A percentile compares a stretch with the other conserved stretches of the same genome.
phyloP scores from a whole-genome alignment of 2,888 invertebrate genomes.

The Congeria kusceri region DNA sequence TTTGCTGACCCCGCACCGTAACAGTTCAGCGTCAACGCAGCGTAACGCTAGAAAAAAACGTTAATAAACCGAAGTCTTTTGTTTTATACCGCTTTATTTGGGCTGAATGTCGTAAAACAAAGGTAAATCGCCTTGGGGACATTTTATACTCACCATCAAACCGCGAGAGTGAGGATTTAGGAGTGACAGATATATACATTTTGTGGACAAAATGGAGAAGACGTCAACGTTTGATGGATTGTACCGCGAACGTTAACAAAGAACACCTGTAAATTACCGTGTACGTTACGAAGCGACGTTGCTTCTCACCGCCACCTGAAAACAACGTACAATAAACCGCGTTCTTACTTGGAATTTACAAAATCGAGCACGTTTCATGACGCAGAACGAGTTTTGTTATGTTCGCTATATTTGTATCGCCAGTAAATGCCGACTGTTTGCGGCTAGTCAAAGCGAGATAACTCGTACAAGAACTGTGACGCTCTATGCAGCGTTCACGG shows the following conservation, averaged over 20 bases:
- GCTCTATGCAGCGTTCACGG: background rate
- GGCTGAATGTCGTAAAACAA: slow-evolving; percentile 41
- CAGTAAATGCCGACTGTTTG: too few relatives aligned
- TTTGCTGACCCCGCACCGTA: slow-evolving; percentile 29
- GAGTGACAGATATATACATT: slow-evolving; percentile 69
- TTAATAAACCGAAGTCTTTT: slow-evolving; percentile 50
- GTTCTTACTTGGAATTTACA: background rate
- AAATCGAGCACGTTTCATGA: background rate
- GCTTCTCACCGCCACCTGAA: slow-evolving; percentile 40
- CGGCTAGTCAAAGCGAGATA: slow-evolving; percentile 5
- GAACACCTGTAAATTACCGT: slow-evolving; percentile 58
- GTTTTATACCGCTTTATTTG: slow-evolving; percentile 56
- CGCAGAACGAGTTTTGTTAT: background rate
- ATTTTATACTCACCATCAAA: slow-evolving; percentile 63
- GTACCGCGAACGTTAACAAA: slow-evolving; percentile 46
- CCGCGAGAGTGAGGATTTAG: slow-evolving; percentile 51
- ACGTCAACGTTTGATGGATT: slow-evolving; percentile 61
- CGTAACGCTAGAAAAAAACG: slow-evolving; percentile 41
- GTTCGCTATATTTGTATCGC: too few relatives aligned
- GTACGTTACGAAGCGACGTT: slow-evolving; percentile 50
- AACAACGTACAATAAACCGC: background rate
- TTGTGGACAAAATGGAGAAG: slow-evolving; percentile 62
- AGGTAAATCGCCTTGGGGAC: slow-evolving; percentile 60
- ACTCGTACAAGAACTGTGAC: background rate
- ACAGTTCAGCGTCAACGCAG: slow-evolving; percentile 27